Conservation (phyloP, 2,797 vertebrate species). For the Nasua narica region DNA sequence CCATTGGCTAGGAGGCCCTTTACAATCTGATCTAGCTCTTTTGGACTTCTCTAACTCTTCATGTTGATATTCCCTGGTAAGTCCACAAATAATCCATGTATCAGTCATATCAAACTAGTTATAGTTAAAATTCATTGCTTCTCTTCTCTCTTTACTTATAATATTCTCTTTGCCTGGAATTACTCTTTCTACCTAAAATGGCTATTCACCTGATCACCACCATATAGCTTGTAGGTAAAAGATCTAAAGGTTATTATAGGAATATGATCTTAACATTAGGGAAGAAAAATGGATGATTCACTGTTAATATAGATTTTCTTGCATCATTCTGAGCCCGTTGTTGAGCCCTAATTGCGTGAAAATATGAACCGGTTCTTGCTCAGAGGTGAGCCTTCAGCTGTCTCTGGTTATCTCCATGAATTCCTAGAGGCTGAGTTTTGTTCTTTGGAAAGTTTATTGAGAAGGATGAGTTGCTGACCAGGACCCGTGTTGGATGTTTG, state of each 20-base stretch:
- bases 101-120: not conserved
- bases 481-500: not conserved
- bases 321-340: not conserved
- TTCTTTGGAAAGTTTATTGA: conserved; percentile 18
- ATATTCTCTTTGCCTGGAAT: not conserved
- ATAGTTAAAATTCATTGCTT: not conserved
- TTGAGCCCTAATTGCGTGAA: not conserved
- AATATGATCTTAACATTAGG: not conserved
- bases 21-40: not conserved
- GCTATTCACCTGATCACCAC: not conserved
- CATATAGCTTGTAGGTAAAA: not conserved
- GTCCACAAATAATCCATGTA: not conserved
- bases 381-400: not conserved
- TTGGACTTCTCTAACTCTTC: not conserved
- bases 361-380: not conserved
- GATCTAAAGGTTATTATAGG: not conserved
- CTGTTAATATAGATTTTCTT: not conserved
- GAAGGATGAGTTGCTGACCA: conserved; percentile 43
- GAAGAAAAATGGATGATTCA: not conserved
- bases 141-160: not conserved
- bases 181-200: not conserved
- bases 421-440: not conserved
- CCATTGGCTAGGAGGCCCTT: not conserved
- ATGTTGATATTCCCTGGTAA: not conserved
- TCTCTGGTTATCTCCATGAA: not conserved